A percentile compares a stretch with the other conserved stretches of the same genome.
Evolutionary conservation across 92 coral and sea anemone genomes (phyloP).

Genomic region (Nematostella vectensis): DNA sequence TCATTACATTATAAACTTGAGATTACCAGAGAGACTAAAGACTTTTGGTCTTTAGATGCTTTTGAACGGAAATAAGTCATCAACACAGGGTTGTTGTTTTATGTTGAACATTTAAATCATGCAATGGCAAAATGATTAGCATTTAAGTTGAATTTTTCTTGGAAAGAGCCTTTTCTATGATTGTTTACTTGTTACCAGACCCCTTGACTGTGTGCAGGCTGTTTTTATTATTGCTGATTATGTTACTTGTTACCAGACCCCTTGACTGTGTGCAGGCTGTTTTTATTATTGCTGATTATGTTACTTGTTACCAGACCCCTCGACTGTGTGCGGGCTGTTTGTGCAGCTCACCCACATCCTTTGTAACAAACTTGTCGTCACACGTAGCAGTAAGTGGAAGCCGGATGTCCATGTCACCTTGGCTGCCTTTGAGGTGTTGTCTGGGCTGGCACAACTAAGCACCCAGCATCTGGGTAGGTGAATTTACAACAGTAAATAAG

Average conservation of each 20-base stretch:
- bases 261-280: not conserved
- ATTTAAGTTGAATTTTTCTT: too few relatives aligned
- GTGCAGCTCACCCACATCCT: constrained; percentile 80
- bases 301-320: constrained; percentile 24
- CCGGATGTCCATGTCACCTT: constrained; percentile 83
- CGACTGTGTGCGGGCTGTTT: constrained; percentile 76
- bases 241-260: not conserved
- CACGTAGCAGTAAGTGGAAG: constrained; percentile 92
- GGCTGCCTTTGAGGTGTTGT: constrained; percentile 80
- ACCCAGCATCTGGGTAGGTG: constrained; percentile 51
- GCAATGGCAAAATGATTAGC: too few relatives aligned
- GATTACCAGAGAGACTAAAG: too few relatives aligned
- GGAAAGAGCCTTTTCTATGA: too few relatives aligned
- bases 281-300: not conserved
- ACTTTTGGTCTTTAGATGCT: too few relatives aligned
- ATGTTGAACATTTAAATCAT: too few relatives aligned
- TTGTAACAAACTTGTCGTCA: constrained; percentile 84
- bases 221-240: not conserved
- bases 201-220: not conserved
- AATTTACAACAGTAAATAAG: too few relatives aligned
- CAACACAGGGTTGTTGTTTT: too few relatives aligned
- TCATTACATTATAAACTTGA: too few relatives aligned
- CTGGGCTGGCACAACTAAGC: constrained; percentile 76
- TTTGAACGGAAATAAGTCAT: too few relatives aligned
- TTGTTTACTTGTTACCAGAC: too few relatives aligned